Conservation (phyloP, 2,888 invertebrate genomes). For the Trichopoda pennipes region DNA sequence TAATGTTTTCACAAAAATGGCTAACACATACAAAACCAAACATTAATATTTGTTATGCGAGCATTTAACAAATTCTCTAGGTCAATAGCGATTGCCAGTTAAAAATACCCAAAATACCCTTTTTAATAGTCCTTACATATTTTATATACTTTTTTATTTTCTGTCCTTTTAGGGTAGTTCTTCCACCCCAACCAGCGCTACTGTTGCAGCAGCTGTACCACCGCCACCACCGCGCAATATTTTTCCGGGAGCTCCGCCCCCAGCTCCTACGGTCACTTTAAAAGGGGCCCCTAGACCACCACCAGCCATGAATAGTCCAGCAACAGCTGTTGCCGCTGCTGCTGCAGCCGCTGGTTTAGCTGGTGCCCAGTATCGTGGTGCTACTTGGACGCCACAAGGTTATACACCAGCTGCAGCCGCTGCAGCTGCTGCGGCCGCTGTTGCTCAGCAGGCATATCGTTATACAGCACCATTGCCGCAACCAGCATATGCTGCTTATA, state of each 20-base stretch:
- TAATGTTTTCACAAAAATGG: background rate
- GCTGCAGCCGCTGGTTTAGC: slow-evolving; percentile 81
- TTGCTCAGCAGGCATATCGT: slow-evolving; percentile 80
- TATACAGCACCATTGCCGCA: slow-evolving; percentile 81
- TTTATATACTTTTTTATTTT: background rate
- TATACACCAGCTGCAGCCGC: slow-evolving; percentile 80
- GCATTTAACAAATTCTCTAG: slow-evolving; percentile 3
- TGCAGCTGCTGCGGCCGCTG: slow-evolving; percentile 78
- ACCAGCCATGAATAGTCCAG: slow-evolving; percentile 81
- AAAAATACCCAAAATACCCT: background rate
- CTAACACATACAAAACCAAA: slow-evolving; percentile 22
- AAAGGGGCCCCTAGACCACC: slow-evolving; percentile 81
- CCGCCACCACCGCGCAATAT: slow-evolving; percentile 76
- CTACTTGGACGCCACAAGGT: slow-evolving; percentile 81
- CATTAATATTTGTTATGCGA: too few species aligned
- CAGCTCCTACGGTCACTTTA: slow-evolving; percentile 80
- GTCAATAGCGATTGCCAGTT: slow-evolving; percentile 23
- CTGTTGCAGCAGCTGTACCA: slow-evolving; percentile 65
- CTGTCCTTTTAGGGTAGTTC: slow-evolving; percentile 66
- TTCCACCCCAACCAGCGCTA: slow-evolving; percentile 58
- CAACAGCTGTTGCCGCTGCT: slow-evolving; percentile 81
- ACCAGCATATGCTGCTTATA: slow-evolving; percentile 81
- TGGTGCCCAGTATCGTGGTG: slow-evolving; percentile 80
- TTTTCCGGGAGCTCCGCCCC: slow-evolving; percentile 81
- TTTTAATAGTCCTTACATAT: background rate